phyloP scores from a whole-genome alignment of 2,888 invertebrate genomes.

The Amaurobius ferox region DNA sequence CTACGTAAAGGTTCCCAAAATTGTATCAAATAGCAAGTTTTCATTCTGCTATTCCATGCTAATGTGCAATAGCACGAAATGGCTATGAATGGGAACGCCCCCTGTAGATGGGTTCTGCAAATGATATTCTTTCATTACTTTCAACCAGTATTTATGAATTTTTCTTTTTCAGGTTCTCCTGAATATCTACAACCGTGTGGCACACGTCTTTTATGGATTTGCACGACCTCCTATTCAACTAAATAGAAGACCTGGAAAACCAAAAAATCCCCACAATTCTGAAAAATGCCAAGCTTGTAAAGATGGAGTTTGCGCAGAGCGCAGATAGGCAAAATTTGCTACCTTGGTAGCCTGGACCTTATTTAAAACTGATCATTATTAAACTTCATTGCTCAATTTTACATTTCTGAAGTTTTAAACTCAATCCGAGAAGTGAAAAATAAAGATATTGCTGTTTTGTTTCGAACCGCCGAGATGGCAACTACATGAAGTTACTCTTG shows the following conservation, averaged over 20 bases:
- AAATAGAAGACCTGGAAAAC: conserved; percentile 78
- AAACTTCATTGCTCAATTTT: not conserved
- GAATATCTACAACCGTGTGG: conserved; percentile 78
- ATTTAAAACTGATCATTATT: not conserved
- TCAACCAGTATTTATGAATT: no score
- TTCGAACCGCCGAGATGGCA: not conserved
- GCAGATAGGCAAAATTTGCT: conserved; percentile 38
- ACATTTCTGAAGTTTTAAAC: not conserved
- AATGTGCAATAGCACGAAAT: no score
- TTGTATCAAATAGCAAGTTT: no score
- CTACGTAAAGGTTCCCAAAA: no score
- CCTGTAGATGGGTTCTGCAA: no score
- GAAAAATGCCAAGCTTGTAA: conserved; percentile 79
- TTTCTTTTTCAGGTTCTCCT: conserved; percentile 77
- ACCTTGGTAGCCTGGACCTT: not conserved
- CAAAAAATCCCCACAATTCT: conserved; percentile 78
- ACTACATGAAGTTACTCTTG: not conserved
- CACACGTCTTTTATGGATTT: conserved; percentile 78
- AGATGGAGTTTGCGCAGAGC: conserved; percentile 76
- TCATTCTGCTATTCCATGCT: no score
- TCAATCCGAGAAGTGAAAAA: not conserved
- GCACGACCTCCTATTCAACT: conserved; percentile 77
- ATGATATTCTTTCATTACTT: no score
- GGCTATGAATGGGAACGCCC: no score
- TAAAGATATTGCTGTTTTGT: not conserved